Evolutionary conservation across 1,140 invertebrate species (phyloP).

Genomic region (Drosophila kohkoa): DNA sequence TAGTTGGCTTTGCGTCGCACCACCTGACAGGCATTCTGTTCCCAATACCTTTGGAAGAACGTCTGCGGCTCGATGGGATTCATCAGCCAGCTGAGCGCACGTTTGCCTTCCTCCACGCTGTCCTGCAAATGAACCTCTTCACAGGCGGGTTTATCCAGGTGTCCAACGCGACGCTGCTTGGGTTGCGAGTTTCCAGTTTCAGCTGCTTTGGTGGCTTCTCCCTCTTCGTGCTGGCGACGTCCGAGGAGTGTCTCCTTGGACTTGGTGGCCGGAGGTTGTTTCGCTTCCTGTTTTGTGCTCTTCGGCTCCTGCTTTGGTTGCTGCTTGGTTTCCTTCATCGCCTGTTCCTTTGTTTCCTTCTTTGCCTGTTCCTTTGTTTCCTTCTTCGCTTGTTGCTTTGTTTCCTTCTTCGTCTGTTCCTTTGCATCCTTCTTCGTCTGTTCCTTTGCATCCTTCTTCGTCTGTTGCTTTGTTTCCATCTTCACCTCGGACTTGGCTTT

Average conservation of each 20-base stretch:
- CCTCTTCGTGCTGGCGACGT: too few species aligned
- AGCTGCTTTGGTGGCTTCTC: not conserved
- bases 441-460: not conserved
- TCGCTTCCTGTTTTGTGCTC: too few species aligned
- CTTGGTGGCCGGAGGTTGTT: too few species aligned
- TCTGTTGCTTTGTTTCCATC: not conserved
- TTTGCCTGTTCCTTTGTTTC: not conserved
- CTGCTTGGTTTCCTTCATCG: not conserved
- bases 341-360: too few species aligned
- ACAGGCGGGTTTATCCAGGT: not conserved
- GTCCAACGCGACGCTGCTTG: too few species aligned
- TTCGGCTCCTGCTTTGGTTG: not conserved
- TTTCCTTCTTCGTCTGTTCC: too few species aligned
- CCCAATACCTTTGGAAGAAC: conserved; percentile 91
- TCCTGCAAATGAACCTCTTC: conserved; percentile 64
- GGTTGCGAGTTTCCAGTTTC: not conserved
- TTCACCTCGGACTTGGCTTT: not conserved
- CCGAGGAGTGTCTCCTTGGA: too few species aligned
- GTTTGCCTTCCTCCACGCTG: conserved; percentile 87
- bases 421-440: not conserved
- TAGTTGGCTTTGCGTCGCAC: conserved; percentile 88
- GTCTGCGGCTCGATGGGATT: conserved; percentile 87
- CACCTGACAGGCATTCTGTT: conserved; percentile 92
- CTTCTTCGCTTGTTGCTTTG: not conserved
- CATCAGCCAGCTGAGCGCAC: conserved; percentile 90